Conservation (phyloP, 2,888 invertebrate species). For the Patella depressa region DNA sequence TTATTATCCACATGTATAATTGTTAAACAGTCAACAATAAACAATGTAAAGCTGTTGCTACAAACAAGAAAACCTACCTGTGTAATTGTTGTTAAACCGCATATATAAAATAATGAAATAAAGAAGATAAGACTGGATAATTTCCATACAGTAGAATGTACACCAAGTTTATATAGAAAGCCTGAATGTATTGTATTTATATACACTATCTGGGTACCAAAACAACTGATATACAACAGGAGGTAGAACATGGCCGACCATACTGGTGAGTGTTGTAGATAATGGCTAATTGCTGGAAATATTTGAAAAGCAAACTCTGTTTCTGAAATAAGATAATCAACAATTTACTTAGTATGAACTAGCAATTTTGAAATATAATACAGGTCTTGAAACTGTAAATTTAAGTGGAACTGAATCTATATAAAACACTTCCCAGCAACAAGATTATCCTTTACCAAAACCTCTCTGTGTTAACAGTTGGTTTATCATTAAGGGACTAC, state of each 20-base stretch:
- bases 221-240: slow-evolving; percentile 42
- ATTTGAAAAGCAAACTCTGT: slow-evolving; percentile 54
- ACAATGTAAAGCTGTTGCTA: too few species aligned
- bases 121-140: slow-evolving; percentile 24
- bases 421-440: too few species aligned
- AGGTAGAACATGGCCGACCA: slow-evolving; percentile 51
- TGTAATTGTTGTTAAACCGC: slow-evolving; percentile 33
- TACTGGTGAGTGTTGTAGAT: slow-evolving; percentile 43
- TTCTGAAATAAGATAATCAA: slow-evolving; percentile 39
- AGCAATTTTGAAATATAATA: neutral
- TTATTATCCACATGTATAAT: too few species aligned
- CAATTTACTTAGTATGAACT: too few species aligned
- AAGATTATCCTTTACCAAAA: too few species aligned
- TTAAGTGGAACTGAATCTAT: too few species aligned
- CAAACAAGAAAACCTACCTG: slow-evolving; percentile 24
- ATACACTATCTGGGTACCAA: slow-evolving; percentile 16
- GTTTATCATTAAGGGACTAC: too few species aligned
- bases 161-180: slow-evolving; percentile 18
- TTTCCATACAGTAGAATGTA: slow-evolving; percentile 21
- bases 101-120: slow-evolving; percentile 28
- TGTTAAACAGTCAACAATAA: too few species aligned
- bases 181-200: slow-evolving; percentile 16
- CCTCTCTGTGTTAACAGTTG: too few species aligned
- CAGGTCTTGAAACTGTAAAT: too few species aligned
- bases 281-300: slow-evolving; percentile 49